Evolutionary conservation across 23 tunicate species (phyloP), one percentile per base, ranked within the genome.

Genomic region (Corella eumyota): DNA sequence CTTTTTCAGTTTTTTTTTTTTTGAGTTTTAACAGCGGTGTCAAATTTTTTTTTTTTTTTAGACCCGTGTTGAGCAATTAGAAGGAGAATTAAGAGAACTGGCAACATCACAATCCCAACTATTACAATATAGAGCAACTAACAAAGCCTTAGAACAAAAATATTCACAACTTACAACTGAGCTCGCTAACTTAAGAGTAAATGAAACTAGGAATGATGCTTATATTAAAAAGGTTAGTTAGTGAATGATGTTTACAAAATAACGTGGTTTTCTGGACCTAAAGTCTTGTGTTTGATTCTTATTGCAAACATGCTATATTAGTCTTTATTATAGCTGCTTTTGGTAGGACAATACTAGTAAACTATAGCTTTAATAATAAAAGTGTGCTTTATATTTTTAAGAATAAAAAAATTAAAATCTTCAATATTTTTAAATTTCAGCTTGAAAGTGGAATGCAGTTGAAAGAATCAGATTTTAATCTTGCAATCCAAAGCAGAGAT

Each of bases 21-120:
- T n/a, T n/a, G n/a, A n/a, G n/a, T n/a, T n/a, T n/a, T n/a, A n/a
- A n/a, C n/a, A n/a, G n/a, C n/a, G n/a, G n/a, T n/a, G n/a, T 53
- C 60, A 20, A 53, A 11, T 13, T 21, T 58, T 69, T 30, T 23
- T 36, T 56, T 9, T 19, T 25, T 32, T 58, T 22, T 36, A 84
- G 94, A 69, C 78, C 6, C 67, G 94, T 2, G 83, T 84, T 19
- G 94, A 84, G 34, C 94, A 75, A 29, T 68, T 84, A 1, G 83
- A 84, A 49, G 94, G 75, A 36, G 94, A 84, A 70, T 46, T 84
- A 19, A 83, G 80, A 26, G 35, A 61, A 6, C 5, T 84, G 25
- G 94, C 94, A 20, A 46, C 78, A 6, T 71, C 65, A 7, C 94
- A 84, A 63, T 84, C 94, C 20, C 94, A 84, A 70, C 50, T 84